Evolutionary conservation across 2,888 invertebrate genomes (phyloP), one percentile per base, ranked within the genome.

Genomic region (Scaptomyza polygonia): DNA sequence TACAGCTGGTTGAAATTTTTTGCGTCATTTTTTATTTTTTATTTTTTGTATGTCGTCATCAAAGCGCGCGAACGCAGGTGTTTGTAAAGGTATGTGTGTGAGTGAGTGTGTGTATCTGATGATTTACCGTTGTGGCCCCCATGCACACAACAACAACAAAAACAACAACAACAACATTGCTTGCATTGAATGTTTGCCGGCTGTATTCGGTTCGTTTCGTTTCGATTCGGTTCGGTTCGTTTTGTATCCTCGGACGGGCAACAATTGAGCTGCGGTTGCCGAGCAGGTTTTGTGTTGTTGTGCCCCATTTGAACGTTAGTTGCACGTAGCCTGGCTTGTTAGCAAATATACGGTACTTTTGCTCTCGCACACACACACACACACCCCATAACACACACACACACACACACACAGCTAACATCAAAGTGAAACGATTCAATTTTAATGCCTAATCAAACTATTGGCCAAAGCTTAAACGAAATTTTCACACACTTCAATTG

Each of bases 81-180:
- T 30, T 34, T 43, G 36, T 40, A 5, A 25, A 25, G 5, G 25
- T 25, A 4, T 53, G 48, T 43, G 7, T 42, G 39, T 65, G 14
- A 42, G 59, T 53, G 39, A 61, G 52, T 34, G 64, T 62, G 48
- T 55, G 51, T 75, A 64, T 63, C 54, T 55, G 77, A 71, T 83
- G 82, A 83, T 83, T 88, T 83, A 83, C 82, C 68, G 88, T 88
- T 87, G 82, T 88, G 82, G 88, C 86, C 88, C 88, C 65, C 65
- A 55, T 47, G 65, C 58, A 64, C 65, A 67, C 63, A 72, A 66
- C 34, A 36, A 36, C 34, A 36, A 21, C 21, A 21, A 3, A 16
- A 47, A 12, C 47, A 30, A 6, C 11, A 27, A 5, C 18, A 25
- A 9, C 25, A 44, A 27, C 39, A 12, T 11, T 36, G n/a, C 49